These are phyloP conservation scores for Lamprologus lemairii DNA, from an alignment of 2,113 vertebrate genomes.

Conservation along the genomic window DNA sequence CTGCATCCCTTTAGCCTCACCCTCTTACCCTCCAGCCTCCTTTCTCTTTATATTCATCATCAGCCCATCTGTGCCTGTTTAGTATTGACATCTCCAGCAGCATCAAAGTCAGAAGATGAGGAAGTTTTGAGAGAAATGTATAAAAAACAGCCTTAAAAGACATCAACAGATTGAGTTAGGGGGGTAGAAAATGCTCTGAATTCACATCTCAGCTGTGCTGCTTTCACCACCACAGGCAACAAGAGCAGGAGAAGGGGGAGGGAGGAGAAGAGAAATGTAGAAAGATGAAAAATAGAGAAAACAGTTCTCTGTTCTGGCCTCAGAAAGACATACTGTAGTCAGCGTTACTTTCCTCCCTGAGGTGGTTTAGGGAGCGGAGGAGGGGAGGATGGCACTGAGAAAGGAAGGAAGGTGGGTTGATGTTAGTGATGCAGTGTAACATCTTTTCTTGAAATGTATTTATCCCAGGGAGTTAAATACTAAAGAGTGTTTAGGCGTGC, in stretches of 20 bases:
- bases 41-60: conserved; percentile 31
- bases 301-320: conserved; percentile 23
- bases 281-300: conserved; percentile 21
- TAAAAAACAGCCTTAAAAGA: not conserved
- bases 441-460: not conserved
- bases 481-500: not conserved
- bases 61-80: conserved; percentile 31
- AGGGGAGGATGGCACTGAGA: not conserved
- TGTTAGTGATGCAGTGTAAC: not conserved
- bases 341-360: conserved; percentile 1
- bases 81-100: conserved; percentile 32
- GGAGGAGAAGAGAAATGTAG: not conserved
- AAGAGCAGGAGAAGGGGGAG: not conserved
- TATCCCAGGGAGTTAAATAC: not conserved
- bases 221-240: conserved; percentile 37
- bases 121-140: not conserved
- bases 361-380: conserved; percentile 9
- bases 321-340: conserved; percentile 6
- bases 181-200: not conserved
- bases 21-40: not conserved
- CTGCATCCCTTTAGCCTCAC: not conserved
- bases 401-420: not conserved
- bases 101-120: conserved; percentile 28
- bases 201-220: conserved; percentile 6
- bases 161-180: conserved; percentile 9